Percentiles rank a stretch among this genome's conserved stretches.
phyloP scores from a whole-genome alignment of 2,797 vertebrate species.

The Xenentodon cancila region DNA sequence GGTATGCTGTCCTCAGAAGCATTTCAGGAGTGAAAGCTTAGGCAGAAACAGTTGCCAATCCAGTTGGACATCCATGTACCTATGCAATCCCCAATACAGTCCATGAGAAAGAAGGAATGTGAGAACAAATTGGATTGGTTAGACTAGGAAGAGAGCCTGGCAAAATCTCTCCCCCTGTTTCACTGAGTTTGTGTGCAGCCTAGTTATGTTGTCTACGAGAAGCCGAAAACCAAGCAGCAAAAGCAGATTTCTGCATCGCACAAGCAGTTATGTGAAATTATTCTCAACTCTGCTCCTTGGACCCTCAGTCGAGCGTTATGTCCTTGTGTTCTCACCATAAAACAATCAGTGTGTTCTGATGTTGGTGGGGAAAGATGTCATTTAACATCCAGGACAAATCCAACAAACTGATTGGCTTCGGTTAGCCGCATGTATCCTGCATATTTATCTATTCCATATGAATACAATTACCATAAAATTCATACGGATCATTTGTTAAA shows the following conservation, averaged over 20 bases:
- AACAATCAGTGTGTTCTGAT: no score
- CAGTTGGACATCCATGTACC: slow-evolving; percentile 37
- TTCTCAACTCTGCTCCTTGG: background rate
- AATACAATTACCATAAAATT: no score
- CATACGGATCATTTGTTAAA: no score
- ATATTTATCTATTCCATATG: no score
- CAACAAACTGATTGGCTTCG: no score
- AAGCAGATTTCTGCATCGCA: background rate
- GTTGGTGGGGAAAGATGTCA: no score
- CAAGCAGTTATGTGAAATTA: background rate
- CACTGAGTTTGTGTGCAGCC: background rate
- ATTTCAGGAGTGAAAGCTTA: slow-evolving; percentile 35
- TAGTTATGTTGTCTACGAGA: background rate
- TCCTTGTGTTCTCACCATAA: no score
- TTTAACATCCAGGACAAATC: no score
- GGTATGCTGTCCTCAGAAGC: slow-evolving; percentile 28
- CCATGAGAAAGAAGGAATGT: slow-evolving; percentile 23
- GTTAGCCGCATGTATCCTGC: no score
- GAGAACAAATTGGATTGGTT: slow-evolving; percentile 29
- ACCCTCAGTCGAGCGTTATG: background rate
- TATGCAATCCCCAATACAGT: slow-evolving; percentile 24
- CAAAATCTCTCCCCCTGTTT: slow-evolving; percentile 11
- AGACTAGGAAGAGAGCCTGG: slow-evolving; percentile 1
- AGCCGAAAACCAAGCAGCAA: background rate
- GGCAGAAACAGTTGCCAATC: slow-evolving; percentile 47